Percentiles rank a stretch among this genome's conserved stretches.
phyloP scores from a whole-genome alignment of 2,797 vertebrate genomes.

The Eulemur mongoz region DNA sequence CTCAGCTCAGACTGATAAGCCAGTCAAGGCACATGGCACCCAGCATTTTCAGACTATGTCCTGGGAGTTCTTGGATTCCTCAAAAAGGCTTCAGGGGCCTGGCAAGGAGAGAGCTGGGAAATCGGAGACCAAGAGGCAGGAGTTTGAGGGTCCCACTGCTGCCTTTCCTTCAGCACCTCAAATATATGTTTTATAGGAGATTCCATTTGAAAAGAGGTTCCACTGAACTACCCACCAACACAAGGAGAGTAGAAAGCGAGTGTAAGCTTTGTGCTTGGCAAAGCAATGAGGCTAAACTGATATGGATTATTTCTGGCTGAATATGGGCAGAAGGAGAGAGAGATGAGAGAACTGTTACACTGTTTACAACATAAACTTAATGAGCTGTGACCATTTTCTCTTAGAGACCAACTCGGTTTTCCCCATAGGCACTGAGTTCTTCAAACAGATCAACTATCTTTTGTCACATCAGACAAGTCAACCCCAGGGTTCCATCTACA shows the following conservation, averaged over 20 bases:
- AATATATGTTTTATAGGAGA: not conserved
- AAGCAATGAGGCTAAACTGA: not conserved
- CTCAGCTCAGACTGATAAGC: not conserved
- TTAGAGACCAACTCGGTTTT: conserved; percentile 19
- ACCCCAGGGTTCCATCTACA: not conserved
- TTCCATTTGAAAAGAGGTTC: not conserved
- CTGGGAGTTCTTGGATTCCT: not conserved
- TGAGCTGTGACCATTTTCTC: not conserved
- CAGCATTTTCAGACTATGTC: not conserved
- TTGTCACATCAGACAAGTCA: not conserved
- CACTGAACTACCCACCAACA: not conserved
- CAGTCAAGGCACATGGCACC: not conserved
- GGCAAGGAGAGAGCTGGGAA: not conserved
- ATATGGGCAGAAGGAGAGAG: not conserved
- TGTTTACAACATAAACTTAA: conserved; percentile 25
- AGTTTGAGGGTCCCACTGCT: not conserved
- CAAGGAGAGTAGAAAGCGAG: not conserved
- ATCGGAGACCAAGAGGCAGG: not conserved
- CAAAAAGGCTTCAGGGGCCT: not conserved
- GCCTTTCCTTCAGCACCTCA: not conserved
- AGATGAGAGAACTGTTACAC: not conserved
- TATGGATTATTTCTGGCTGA: not conserved
- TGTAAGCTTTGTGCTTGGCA: not conserved
- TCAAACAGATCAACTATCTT: not conserved
- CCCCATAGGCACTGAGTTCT: not conserved